Evolutionary conservation across 2,888 invertebrate genomes (phyloP).

Genomic region (Coecobrya sp.): DNA sequence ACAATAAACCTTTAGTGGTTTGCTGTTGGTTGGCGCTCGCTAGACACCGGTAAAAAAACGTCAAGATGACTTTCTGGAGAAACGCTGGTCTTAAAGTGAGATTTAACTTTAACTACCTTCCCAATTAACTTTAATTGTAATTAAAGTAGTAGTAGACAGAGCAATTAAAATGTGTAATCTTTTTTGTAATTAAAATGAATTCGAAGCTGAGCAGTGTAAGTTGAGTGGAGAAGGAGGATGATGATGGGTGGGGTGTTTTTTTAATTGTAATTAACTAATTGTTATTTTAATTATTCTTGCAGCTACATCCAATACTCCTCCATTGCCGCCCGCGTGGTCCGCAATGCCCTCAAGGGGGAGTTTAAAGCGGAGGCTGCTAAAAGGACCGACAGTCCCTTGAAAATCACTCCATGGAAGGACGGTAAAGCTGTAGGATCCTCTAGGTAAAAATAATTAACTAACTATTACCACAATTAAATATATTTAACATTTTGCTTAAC

Average conservation of each 20-base stretch:
- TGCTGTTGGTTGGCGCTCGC: too few relatives aligned
- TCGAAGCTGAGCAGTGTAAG: too few relatives aligned
- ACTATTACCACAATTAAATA: not conserved
- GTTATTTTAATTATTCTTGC: conserved; percentile 70
- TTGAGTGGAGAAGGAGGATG: not conserved
- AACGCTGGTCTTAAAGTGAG: conserved; percentile 86
- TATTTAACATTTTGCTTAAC: too few relatives aligned
- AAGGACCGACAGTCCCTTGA: conserved; percentile 92
- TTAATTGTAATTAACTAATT: conserved; percentile 9
- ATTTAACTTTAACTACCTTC: not conserved
- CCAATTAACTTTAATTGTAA: not conserved
- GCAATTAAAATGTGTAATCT: not conserved
- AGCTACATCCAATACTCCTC: conserved; percentile 99
- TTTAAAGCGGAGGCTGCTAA: conserved; percentile 92
- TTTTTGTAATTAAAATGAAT: too few relatives aligned
- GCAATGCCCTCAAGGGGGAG: conserved; percentile 94
- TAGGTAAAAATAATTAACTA: conserved; percentile 88
- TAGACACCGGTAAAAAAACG: too few relatives aligned
- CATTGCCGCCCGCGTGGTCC: conserved; percentile 95
- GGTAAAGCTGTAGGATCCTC: conserved; percentile 91
- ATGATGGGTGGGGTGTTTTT: not conserved
- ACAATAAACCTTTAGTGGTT: too few relatives aligned
- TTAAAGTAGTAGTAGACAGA: not conserved
- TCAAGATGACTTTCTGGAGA: conserved; percentile 86
- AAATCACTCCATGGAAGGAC: conserved; percentile 95